Base-by-base conservation (phyloP, 2,797 vertebrate genomes). In the Synaphobranchus kaupii region DNA sequence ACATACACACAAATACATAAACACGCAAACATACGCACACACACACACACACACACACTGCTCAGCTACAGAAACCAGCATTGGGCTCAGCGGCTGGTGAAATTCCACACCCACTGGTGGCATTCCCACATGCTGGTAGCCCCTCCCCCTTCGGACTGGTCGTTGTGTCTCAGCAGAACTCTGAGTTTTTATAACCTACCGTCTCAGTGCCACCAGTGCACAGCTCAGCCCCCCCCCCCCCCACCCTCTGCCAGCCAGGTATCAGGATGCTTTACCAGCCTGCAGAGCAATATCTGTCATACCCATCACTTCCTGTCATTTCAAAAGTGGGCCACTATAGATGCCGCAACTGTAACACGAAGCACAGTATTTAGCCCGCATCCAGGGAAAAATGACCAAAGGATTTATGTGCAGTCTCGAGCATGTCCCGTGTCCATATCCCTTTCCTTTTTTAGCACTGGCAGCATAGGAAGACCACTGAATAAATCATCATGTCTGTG, bases 61-160 rank as follows among this genome's bases (percentile, higher is more conserved):
- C 83, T 12, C 83, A 8, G 39, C 13, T 81, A 0, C 15, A 12
- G 44, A 25, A 81, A 56, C 86, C 91, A 68, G 60, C 86, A 89
- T 89, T 90, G 54, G 88, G 90, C 1, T n/a, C 86, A n/a, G 71
- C 5, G 56, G 80, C 82, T 90, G 88, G 85, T 86, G 89, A 93
- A 91, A 93, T 93, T 93, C 91, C 88, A 91, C 90, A 92, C 86
- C 90, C 89, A 85, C 86, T 85, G 84, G 91, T 52, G 88, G 92
- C 91, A 90, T 89, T 86, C 89, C 81, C 87, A 56, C 28, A 4
- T 39, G 2, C 28, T 12, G 28, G 31, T 28, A 13, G 28, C 71
- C 44, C 39, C 28, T 22, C 76, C 13, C 17, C 3, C 76, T 48
- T 15, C 4, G 13, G 13, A 5, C 71, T 20, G 31, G 71, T 39